Evolutionary conservation across 2,113 vertebrate species (phyloP).

Genomic region (Scomber colias): DNA sequence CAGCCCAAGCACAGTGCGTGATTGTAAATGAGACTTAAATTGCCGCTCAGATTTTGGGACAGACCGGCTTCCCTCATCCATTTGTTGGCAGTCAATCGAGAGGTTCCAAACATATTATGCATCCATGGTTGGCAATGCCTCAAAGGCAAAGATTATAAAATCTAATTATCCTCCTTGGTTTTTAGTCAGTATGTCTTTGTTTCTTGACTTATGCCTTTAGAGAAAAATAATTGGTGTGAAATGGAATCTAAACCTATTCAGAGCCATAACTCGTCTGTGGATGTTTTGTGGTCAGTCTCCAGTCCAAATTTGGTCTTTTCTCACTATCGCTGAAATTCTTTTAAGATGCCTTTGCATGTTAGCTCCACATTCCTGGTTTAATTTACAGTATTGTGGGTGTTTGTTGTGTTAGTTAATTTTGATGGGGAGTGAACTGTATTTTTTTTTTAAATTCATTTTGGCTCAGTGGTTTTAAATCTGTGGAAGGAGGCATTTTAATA

Average conservation of each 20-base stretch:
- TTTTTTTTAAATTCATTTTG: conserved; percentile 1
- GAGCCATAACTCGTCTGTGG: neutral
- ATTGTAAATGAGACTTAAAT: conserved; percentile 43
- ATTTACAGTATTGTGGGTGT: neutral
- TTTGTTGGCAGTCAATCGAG: conserved; percentile 37
- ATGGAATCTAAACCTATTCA: neutral
- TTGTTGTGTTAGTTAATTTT: neutral
- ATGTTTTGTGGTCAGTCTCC: neutral
- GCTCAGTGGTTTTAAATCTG: conserved; percentile 1
- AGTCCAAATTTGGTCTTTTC: conserved; percentile 10
- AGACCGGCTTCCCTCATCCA: conserved; percentile 29
- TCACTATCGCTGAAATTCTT: neutral
- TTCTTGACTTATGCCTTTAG: neutral
- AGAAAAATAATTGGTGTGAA: neutral
- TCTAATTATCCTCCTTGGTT: conserved; percentile 11
- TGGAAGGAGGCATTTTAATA: conserved; percentile 13
- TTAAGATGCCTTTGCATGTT: neutral
- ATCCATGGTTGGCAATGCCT: conserved; percentile 22
- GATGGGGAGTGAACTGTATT: neutral
- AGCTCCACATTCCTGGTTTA: neutral
- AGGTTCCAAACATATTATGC: conserved; percentile 17
- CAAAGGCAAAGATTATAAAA: conserved; percentile 7
- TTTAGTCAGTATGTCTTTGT: conserved; percentile 6
- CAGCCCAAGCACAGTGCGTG: conserved; percentile 15
- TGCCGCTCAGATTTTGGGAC: conserved; percentile 31